phyloP scores from a whole-genome alignment of 92 coral and sea anemone genomes.

The Epizoanthus fatuus region DNA sequence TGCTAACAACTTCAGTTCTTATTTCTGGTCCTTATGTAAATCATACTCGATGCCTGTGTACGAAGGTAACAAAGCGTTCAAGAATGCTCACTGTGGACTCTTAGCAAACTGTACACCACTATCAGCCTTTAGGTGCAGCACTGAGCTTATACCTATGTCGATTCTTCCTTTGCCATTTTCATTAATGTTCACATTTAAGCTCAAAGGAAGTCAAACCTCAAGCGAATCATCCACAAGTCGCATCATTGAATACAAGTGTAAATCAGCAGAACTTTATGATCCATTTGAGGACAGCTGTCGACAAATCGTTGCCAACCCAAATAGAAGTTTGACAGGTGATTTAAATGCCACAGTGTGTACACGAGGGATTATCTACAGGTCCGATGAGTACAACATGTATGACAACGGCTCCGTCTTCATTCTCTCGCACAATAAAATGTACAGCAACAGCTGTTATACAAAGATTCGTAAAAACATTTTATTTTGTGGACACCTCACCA shows the following conservation, averaged over 20 bases:
- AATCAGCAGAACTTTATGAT: neutral
- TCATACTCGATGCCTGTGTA: neutral
- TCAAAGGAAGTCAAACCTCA: neutral
- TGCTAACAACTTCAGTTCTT: neutral
- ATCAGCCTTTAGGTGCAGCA: neutral
- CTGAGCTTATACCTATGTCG: no score
- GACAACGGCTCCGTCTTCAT: neutral
- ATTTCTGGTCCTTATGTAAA: neutral
- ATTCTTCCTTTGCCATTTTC: neutral
- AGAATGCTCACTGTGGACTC: neutral
- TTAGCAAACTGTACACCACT: neutral
- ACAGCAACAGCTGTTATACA: neutral
- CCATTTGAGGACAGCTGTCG: no score
- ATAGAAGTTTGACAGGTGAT: no score
- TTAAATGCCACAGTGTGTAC: neutral
- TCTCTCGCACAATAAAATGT: neutral
- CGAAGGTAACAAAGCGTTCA: neutral
- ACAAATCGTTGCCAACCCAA: neutral
- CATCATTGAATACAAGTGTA: no score
- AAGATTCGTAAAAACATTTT: neutral
- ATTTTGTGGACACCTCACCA: neutral
- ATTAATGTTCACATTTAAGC: neutral
- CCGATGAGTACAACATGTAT: neutral
- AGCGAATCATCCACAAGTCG: neutral
- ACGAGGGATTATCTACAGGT: neutral